Conservation (phyloP, 2,888 invertebrate species). For the Trichopria drosophilae region DNA sequence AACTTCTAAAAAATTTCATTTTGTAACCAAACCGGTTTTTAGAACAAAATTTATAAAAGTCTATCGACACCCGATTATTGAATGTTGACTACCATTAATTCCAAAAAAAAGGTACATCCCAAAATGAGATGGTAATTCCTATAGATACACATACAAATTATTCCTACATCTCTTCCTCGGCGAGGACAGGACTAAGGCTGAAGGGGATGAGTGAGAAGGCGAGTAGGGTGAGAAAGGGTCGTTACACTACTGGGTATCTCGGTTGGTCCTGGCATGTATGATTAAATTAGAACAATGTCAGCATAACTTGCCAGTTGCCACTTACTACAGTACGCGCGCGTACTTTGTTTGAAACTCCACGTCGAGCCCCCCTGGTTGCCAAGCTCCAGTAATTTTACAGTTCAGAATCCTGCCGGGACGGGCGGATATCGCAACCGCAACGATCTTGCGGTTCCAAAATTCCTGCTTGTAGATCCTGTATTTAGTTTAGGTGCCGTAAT, state of each 20-base stretch:
- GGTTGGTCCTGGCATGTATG: constrained; percentile 45
- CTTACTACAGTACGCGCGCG: constrained; percentile 37
- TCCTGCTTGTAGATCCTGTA: constrained; percentile 17
- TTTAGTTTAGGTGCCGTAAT: too few species aligned
- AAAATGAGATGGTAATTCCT: too few species aligned
- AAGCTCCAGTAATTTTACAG: constrained; percentile 17
- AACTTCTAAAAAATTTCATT: too few species aligned
- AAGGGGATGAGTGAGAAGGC: constrained; percentile 12
- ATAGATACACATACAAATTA: too few species aligned
- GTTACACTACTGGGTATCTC: constrained; percentile 37
- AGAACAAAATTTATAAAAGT: too few species aligned
- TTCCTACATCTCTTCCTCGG: too few species aligned
- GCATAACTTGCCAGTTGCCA: constrained; percentile 45
- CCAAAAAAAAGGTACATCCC: too few species aligned
- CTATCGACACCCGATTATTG: too few species aligned
- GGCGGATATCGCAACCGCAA: constrained; percentile 5
- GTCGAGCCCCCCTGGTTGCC: constrained; percentile 8
- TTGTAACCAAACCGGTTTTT: too few species aligned
- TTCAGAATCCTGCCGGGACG: constrained; percentile 1
- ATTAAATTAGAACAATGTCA: constrained; percentile 54
- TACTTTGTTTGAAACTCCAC: constrained; percentile 39
- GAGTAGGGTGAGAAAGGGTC: constrained; percentile 10
- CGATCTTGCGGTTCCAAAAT: constrained; percentile 16
- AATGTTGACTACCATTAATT: too few species aligned
- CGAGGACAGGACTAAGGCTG: too few species aligned